Evolutionary conservation across 2,888 invertebrate species (phyloP).

Genomic region (Clusia tigrina): DNA sequence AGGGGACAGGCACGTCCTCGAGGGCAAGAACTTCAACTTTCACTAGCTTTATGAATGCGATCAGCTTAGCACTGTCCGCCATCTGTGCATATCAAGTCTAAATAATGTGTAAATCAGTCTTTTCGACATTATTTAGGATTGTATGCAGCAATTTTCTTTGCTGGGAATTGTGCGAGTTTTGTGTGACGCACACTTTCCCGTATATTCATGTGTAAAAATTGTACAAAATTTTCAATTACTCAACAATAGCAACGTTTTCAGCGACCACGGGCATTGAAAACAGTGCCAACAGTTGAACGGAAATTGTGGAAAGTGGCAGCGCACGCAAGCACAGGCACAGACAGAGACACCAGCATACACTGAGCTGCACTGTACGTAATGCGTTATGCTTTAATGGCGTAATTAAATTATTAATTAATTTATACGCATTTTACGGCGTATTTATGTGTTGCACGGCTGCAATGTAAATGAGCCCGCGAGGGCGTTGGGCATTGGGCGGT

Average conservation of each 20-base stretch:
- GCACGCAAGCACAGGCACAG: constrained; percentile 11
- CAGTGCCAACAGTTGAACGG: constrained; percentile 41
- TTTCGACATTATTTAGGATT: no score
- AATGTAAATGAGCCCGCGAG: not conserved
- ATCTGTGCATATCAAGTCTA: no score
- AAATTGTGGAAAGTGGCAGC: constrained; percentile 41
- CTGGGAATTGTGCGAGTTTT: no score
- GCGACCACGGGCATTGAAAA: constrained; percentile 32
- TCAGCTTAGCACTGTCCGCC: no score
- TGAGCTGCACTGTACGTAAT: no score
- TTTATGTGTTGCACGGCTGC: not conserved
- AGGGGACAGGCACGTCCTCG: no score
- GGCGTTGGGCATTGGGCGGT: constrained; percentile 6
- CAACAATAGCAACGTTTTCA: constrained; percentile 25
- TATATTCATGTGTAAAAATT: no score
- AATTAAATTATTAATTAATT: constrained; percentile 59
- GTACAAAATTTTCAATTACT: constrained; percentile 9
- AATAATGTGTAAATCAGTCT: no score
- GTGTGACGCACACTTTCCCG: no score
- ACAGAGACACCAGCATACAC: not conserved
- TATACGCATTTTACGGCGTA: constrained; percentile 27
- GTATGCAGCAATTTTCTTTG: no score
- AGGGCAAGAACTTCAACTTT: no score
- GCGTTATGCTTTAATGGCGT: constrained; percentile 50
- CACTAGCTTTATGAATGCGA: no score